Evolutionary conservation across 35 echinoderm and acorn worm species (phyloP).

Genomic region (Heliocidaris erythrogramma): DNA sequence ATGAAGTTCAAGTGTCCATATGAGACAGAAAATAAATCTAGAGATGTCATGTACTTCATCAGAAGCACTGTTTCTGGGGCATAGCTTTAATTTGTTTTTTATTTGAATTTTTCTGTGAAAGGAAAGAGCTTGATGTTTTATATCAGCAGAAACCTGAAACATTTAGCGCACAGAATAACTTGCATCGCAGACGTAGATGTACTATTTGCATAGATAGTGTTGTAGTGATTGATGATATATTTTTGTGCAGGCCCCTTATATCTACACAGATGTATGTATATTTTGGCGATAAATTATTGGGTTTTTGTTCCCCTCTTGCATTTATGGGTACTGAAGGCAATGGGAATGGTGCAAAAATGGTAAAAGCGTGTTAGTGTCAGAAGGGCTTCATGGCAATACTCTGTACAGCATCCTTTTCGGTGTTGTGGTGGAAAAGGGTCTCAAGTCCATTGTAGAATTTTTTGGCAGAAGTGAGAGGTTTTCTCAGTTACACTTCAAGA

Average conservation of each 20-base stretch:
- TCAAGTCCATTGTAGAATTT: not conserved
- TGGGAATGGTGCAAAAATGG: not conserved
- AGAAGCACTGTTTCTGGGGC: not conserved
- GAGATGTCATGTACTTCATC: not conserved
- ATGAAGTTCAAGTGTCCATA: too few relatives aligned
- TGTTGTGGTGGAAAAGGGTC: not conserved
- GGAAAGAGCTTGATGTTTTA: not conserved
- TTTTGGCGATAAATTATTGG: not conserved
- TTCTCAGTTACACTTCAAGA: not conserved
- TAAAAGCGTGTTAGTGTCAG: not conserved
- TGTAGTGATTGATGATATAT: not conserved
- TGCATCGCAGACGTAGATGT: not conserved
- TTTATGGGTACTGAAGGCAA: not conserved
- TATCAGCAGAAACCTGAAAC: not conserved
- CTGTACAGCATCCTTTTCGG: not conserved
- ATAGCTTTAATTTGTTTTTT: not conserved
- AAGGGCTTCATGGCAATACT: conserved; percentile 2
- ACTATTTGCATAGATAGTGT: not conserved
- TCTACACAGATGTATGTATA: not conserved
- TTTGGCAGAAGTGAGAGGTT: not conserved
- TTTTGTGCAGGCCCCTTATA: not conserved
- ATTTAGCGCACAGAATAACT: not conserved
- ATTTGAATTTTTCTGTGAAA: not conserved
- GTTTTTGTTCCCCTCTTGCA: not conserved
- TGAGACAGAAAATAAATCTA: not conserved